Conservation (phyloP, 2,797 vertebrate species). For the Apodemus agrarius region DNA sequence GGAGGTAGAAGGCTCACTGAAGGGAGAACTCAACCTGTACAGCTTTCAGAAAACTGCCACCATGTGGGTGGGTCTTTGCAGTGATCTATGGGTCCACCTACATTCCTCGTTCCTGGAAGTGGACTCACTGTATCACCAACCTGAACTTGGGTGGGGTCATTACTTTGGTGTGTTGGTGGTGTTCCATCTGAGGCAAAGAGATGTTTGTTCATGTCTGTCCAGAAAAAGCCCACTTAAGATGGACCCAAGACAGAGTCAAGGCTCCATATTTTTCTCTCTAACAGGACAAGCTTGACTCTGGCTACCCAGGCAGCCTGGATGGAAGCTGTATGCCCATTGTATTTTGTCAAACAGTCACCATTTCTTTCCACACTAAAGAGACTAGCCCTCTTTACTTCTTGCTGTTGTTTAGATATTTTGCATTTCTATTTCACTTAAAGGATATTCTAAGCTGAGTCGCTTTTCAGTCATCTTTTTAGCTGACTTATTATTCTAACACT, state of each 20-base stretch:
- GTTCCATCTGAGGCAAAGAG: not conserved
- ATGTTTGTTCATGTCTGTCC: not conserved
- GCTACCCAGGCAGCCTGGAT: not conserved
- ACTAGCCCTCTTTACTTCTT: not conserved
- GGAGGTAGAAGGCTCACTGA: not conserved
- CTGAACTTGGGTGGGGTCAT: not conserved
- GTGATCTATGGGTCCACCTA: not conserved
- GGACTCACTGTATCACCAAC: not conserved
- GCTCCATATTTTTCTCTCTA: not conserved
- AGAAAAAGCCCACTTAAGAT: not conserved
- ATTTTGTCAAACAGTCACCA: not conserved
- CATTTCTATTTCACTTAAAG: not conserved
- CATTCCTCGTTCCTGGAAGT: not conserved
- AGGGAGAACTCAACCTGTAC: not conserved
- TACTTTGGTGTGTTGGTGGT: not conserved
- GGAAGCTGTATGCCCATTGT: not conserved
- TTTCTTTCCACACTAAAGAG: not conserved
- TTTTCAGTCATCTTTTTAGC: not conserved
- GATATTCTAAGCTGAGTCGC: not conserved
- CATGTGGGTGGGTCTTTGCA: not conserved
- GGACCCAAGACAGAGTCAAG: not conserved
- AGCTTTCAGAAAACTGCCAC: not conserved
- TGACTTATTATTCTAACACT: not conserved
- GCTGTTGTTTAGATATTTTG: not conserved
- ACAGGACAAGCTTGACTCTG: not conserved